Conservation (phyloP, 2,888 invertebrate species). For the Sesia bembeciformis region DNA sequence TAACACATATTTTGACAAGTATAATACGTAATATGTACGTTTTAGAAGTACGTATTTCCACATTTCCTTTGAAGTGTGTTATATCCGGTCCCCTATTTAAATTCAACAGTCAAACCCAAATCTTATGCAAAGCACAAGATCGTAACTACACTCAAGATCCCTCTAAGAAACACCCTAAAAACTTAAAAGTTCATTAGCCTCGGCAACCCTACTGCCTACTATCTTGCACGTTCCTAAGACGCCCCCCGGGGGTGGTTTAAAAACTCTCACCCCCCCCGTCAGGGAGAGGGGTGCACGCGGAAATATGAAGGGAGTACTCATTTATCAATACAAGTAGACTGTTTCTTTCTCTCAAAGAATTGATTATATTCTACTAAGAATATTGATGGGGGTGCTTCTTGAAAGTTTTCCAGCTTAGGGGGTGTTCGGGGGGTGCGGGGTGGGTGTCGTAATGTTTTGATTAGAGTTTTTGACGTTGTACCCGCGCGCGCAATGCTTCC, state of each 20-base stretch:
- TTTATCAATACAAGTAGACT: slow-evolving; percentile 72
- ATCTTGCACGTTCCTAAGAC: slow-evolving; percentile 73
- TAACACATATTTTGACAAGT: too few relatives aligned
- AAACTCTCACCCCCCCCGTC: slow-evolving; percentile 24
- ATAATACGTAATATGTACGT: too few relatives aligned
- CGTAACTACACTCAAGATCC: slow-evolving; percentile 5
- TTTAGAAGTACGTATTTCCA: too few relatives aligned
- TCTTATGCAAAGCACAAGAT: background rate
- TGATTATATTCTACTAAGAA: slow-evolving; percentile 72
- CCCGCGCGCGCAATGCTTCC: background rate
- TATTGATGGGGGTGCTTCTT: slow-evolving; percentile 56
- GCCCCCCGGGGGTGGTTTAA: slow-evolving; percentile 15
- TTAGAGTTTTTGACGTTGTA: slow-evolving; percentile 59
- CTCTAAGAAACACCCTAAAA: slow-evolving; percentile 42
- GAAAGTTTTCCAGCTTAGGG: slow-evolving; percentile 44
- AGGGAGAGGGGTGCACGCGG: slow-evolving; percentile 32
- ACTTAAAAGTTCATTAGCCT: slow-evolving; percentile 68
- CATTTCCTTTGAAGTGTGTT: too few relatives aligned
- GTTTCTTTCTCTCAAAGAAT: slow-evolving; percentile 72
- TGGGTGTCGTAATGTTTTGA: slow-evolving; percentile 42
- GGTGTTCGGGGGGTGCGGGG: slow-evolving; percentile 11
- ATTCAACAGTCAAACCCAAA: background rate
- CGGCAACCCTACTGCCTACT: slow-evolving; percentile 64
- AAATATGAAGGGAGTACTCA: slow-evolving; percentile 73
- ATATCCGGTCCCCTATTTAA: background rate